Percentiles rank a stretch among this genome's conserved stretches.
These are phyloP conservation scores for Thamnophis sirtalis DNA, from an alignment of 2,113 vertebrate genomes.

Conservation along the genomic window DNA sequence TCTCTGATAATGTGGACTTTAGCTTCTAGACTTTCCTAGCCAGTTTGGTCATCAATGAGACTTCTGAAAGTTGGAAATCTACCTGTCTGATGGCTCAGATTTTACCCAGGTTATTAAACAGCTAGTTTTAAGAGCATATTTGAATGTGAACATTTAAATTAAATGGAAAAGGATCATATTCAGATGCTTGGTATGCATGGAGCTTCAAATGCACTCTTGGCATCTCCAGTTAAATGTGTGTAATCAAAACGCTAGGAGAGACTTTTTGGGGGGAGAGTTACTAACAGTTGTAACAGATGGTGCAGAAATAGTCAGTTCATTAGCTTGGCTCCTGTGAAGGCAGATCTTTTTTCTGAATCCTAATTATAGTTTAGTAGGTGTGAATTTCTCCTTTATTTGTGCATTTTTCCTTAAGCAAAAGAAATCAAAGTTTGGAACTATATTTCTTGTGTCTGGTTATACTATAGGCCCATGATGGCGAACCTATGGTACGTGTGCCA, in stretches of 20 bases:
- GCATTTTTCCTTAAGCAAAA: neutral
- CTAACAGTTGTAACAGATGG: neutral
- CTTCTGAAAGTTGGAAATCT: neutral
- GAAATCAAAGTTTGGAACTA: neutral
- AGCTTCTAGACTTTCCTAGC: neutral
- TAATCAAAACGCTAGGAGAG: neutral
- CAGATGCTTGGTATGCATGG: neutral
- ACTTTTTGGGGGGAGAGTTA: neutral
- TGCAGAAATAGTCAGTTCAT: neutral
- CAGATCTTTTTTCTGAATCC: neutral
- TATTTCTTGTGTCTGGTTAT: neutral
- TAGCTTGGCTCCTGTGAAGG: neutral
- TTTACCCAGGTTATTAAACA: neutral
- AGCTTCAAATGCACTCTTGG: neutral
- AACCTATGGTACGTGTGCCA: no score
- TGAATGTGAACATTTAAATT: neutral
- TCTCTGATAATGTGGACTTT: neutral
- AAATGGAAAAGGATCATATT: neutral
- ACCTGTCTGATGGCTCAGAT: neutral
- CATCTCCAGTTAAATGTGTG: neutral
- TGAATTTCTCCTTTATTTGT: neutral
- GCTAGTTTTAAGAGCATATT: neutral
- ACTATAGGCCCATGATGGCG: neutral
- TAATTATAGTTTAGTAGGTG: neutral
- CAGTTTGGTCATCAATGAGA: neutral